Conservation (phyloP, 2,888 invertebrate species). For the Phortica okadai region DNA sequence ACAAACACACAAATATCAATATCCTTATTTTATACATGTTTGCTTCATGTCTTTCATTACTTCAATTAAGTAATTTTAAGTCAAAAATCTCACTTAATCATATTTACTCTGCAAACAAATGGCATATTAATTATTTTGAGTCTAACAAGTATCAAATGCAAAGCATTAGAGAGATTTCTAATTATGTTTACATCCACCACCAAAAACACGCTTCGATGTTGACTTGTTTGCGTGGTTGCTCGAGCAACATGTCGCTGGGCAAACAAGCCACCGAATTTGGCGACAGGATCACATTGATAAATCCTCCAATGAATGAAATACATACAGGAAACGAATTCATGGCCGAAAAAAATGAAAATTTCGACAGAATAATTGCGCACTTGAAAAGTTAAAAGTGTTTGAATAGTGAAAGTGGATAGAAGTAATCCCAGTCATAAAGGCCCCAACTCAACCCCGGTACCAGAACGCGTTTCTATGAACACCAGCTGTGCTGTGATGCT, state of each 20-base stretch:
- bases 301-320: neutral
- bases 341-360: neutral
- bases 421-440: neutral
- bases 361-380: conserved; percentile 31
- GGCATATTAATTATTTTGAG: conserved; percentile 35
- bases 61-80: neutral
- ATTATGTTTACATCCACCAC: neutral
- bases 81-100: neutral
- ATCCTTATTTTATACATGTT: neutral
- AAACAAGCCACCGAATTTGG: conserved; percentile 48
- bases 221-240: neutral
- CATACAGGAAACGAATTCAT: neutral
- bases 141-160: neutral
- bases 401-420: conserved; percentile 26
- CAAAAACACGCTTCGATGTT: neutral
- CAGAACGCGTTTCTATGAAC: conserved; percentile 10
- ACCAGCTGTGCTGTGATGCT: conserved; percentile 58
- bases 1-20: neutral
- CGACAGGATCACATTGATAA: conserved; percentile 40
- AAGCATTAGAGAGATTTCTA: neutral
- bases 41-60: neutral
- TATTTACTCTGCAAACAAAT: conserved; percentile 13
- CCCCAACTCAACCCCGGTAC: neutral
- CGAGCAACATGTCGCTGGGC: conserved; percentile 59
- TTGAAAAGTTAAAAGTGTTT: conserved; percentile 31